Base-by-base conservation (phyloP, 2,888 invertebrate species). In the Muscina levida region DNA sequence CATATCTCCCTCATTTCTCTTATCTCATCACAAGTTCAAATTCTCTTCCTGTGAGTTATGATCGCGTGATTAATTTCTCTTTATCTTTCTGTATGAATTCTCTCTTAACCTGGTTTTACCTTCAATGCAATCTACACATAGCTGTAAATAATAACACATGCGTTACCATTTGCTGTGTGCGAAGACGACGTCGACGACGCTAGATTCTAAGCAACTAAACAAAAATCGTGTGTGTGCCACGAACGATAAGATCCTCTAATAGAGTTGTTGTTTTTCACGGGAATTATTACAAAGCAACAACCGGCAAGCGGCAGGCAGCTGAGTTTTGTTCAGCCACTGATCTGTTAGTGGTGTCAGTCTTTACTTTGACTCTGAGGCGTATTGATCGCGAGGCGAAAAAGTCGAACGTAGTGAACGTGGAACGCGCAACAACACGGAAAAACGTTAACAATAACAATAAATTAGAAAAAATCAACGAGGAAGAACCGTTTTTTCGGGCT, bases 291-390 rank as follows among this genome's bases (percentile, higher is more conserved):
- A 53, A 46, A n/a, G 46, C 46, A 46, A 31, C 15, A 46, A 8
- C 17, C 2, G 17, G 24, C 66, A 67, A 31, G 31, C 31, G 26
- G 46, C 59, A 19, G 11, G 56, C 56, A 57, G 57, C 62, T 42
- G 37, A 77, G 48, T 82, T 84, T 83, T 79, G 79, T 82, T 74
- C 39, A 70, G 72, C 73, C 73, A 76, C 79, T 68, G 72, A 70
- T 37, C 72, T 74, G 76, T 56, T 82, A 48, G 53, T 67, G 62
- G 78, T 74, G 70, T 76, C 82, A 84, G 84, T 84, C 79, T 78
- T 77, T 68, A 73, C 39, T 57, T 82, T 77, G 67, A 67, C 77
- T 76, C 75, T 79, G 79, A 67, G 71, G 73, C 19, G 67, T 67
- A 39, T 48, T 71, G 66, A 76, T 76, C 79, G 79, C 73, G 65